phyloP scores from a whole-genome alignment of 2,888 invertebrate genomes.

The Exephanes ischioxanthus region DNA sequence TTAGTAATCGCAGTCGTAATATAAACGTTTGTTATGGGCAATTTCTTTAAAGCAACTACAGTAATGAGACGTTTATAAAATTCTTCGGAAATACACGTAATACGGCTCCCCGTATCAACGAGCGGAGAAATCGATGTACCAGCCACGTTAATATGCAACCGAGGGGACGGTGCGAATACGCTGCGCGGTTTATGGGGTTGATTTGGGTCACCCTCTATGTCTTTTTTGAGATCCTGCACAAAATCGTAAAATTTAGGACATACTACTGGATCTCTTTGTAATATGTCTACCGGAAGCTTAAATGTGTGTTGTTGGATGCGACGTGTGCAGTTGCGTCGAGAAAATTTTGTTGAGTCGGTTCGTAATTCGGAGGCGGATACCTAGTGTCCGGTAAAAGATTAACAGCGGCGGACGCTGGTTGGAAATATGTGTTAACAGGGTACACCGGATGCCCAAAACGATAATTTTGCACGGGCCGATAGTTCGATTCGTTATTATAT shows the following conservation, averaged over 20 bases:
- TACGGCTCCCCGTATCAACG: conserved; percentile 37
- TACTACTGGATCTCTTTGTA: conserved; percentile 14
- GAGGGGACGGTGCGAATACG: conserved; percentile 36
- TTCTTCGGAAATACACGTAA: conserved; percentile 63
- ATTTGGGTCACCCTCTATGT: conserved; percentile 12
- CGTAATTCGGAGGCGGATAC: conserved; percentile 11
- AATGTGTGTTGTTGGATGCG: background rate
- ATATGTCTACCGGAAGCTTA: conserved; percentile 31
- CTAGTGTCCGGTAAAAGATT: background rate
- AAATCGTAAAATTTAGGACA: conserved; percentile 41
- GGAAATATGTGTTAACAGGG: background rate
- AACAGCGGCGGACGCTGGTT: background rate
- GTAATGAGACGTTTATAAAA: conserved; percentile 67
- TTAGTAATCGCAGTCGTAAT: conserved; percentile 55
- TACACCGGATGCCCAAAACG: background rate
- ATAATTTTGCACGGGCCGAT: background rate
- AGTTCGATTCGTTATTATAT: background rate
- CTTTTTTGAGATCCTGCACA: conserved; percentile 48
- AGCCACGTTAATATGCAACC: conserved; percentile 43
- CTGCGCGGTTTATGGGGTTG: background rate
- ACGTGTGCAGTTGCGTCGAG: background rate
- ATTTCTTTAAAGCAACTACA: conserved; percentile 49
- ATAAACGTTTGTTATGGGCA: conserved; percentile 56
- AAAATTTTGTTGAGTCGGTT: background rate
- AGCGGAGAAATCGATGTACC: conserved; percentile 3